Conservation (phyloP, 2,113 vertebrate genomes). For the Leptosomus discolor region DNA sequence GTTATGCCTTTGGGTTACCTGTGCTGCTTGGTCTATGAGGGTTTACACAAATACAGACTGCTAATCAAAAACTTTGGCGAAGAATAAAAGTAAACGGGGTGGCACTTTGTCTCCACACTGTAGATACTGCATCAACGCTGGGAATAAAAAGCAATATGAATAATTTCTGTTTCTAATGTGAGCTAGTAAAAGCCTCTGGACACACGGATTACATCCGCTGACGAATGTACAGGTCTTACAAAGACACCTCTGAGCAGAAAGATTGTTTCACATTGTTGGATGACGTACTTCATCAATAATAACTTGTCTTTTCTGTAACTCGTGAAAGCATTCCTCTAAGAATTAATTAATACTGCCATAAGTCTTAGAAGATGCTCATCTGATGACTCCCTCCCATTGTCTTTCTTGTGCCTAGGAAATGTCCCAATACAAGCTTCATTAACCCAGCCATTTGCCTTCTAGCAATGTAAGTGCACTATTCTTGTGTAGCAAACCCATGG, state of each 20-base stretch:
- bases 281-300: background rate
- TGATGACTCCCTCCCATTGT: background rate
- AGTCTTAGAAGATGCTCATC: background rate
- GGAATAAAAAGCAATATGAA: background rate
- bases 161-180: background rate
- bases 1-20: background rate
- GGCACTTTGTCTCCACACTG: background rate
- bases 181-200: background rate
- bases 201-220: background rate
- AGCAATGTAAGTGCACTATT: background rate
- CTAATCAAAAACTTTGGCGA: background rate
- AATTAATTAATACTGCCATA: background rate
- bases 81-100: background rate
- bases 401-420: background rate
- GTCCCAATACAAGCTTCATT: background rate
- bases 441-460: background rate
- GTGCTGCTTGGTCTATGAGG: background rate
- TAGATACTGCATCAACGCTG: background rate
- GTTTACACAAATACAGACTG: background rate
- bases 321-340: background rate
- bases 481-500: background rate
- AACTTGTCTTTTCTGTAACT: background rate
- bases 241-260: background rate
- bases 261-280: background rate
- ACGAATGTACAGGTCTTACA: background rate